Evolutionary conservation across 2,113 vertebrate species (phyloP).

Genomic region (Noctilio leporinus): DNA sequence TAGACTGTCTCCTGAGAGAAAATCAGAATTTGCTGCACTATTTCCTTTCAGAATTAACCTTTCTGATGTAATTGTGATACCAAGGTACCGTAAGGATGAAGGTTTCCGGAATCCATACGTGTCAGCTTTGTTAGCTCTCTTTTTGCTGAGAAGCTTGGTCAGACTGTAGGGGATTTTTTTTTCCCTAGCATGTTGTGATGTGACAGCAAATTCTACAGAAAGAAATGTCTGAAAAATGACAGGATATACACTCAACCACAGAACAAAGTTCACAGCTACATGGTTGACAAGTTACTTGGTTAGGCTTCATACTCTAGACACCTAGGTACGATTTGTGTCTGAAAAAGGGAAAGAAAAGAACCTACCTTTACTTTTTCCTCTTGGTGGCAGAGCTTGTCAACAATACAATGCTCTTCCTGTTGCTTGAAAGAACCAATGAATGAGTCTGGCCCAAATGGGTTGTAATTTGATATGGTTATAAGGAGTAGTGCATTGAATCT

Average conservation of each 20-base stretch:
- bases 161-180: not conserved
- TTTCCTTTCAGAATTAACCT: not conserved
- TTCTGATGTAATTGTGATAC: not conserved
- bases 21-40: not conserved
- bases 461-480: not conserved
- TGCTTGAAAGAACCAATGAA: slow-evolving; percentile 27
- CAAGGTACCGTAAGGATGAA: not conserved
- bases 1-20: not conserved
- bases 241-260: not conserved
- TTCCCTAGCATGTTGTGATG: not conserved
- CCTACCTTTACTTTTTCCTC: not conserved
- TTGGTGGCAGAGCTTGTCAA: not conserved
- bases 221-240: not conserved
- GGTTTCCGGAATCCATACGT: not conserved
- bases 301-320: not conserved
- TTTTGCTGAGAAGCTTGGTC: not conserved
- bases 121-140: not conserved
- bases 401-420: not conserved
- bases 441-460: not conserved
- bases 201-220: not conserved
- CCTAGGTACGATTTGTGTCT: not conserved
- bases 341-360: not conserved
- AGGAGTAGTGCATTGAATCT: slow-evolving; percentile 49
- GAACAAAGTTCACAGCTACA: not conserved
- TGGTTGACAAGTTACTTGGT: not conserved